phyloP scores from a whole-genome alignment of 1,140 invertebrate genomes.

The Trichomalopsis sarcophagae region DNA sequence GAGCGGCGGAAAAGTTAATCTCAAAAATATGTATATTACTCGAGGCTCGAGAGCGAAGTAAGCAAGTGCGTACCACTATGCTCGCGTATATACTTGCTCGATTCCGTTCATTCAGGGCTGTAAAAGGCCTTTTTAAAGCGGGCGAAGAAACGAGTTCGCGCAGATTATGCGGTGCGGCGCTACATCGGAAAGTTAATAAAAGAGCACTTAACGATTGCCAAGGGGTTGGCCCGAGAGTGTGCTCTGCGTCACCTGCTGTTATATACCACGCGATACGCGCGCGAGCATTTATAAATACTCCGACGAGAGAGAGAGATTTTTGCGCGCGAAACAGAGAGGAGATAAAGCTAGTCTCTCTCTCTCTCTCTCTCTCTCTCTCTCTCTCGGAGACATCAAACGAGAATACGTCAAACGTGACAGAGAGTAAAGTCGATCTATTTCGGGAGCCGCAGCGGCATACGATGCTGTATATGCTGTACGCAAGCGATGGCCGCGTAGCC shows the following conservation, averaged over 20 bases:
- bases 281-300: background rate
- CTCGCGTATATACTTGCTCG: background rate
- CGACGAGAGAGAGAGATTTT: background rate
- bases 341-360: constrained; percentile 20
- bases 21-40: background rate
- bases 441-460: background rate
- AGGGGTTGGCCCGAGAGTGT: background rate
- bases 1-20: background rate
- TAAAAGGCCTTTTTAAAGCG: constrained; percentile 17
- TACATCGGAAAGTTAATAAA: constrained; percentile 46
- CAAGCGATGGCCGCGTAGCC: background rate
- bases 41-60: too few species aligned
- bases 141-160: constrained; percentile 37
- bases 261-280: background rate
- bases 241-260: background rate
- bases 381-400: constrained; percentile 37
- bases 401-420: constrained; percentile 44
- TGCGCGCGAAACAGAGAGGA: background rate
- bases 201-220: constrained; percentile 44
- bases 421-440: constrained; percentile 35
- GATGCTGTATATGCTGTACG: background rate
- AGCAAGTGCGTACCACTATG: too few species aligned
- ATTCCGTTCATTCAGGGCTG: background rate
- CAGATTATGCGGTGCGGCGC: constrained; percentile 4
- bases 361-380: constrained; percentile 5